These are phyloP conservation scores for Halisarca cf. caerulea DNA, from an alignment of 37 sponge, comb jelly and placozoan genomes.

Conservation along the genomic window DNA sequence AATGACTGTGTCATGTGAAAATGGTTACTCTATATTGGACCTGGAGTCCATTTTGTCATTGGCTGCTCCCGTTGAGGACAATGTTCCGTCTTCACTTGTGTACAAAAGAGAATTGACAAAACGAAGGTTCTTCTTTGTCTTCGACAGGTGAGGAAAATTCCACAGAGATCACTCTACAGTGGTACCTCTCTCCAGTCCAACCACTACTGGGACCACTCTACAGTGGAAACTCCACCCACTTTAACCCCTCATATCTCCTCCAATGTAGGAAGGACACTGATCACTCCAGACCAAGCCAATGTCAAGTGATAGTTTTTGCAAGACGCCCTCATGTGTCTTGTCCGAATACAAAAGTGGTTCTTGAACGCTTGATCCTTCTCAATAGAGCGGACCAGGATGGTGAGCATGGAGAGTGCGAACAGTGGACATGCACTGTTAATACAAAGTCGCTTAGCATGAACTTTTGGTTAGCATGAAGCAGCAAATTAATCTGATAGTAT, in stretches of 20 bases:
- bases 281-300: neutral
- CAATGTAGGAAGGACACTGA: slow-evolving; percentile 2
- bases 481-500: no score
- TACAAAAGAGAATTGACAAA: slow-evolving; percentile 11
- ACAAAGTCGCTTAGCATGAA: no score
- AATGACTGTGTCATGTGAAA: slow-evolving; percentile 25
- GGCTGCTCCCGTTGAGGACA: neutral
- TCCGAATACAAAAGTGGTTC: neutral
- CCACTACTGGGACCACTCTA: neutral
- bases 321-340: slow-evolving; percentile 14
- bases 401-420: neutral
- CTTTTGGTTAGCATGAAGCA: no score
- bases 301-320: neutral
- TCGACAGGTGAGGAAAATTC: neutral
- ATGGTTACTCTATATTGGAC: slow-evolving; percentile 2
- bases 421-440: no score
- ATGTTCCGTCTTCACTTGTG: neutral
- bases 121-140: slow-evolving; percentile 22
- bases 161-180: neutral
- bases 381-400: neutral
- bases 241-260: neutral
- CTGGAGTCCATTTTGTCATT: neutral
- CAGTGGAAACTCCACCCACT: no score
- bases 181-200: neutral
- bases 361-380: neutral